A percentile compares a stretch with the other conserved stretches of the same genome.
Evolutionary conservation across 1,140 invertebrate species (phyloP).

Genomic region (Habropoda laboriosa): DNA sequence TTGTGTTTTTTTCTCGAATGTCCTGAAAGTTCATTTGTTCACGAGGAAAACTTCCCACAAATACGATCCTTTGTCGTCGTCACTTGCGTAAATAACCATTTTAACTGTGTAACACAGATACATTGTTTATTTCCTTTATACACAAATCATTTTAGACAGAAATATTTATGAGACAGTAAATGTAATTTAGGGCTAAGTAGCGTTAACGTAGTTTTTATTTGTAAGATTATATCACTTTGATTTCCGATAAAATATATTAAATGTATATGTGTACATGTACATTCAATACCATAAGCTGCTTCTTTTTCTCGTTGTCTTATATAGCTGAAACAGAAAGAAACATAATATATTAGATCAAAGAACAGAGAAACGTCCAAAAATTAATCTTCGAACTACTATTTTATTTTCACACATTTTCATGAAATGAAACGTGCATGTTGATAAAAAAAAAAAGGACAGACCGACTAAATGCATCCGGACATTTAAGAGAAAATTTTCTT

Average conservation of each 20-base stretch:
- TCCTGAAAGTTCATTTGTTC: not conserved
- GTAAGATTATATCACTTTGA: constrained; percentile 73
- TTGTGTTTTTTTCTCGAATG: constrained; percentile 2
- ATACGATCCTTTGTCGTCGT: not conserved
- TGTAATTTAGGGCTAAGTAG: constrained; percentile 66
- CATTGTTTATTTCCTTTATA: constrained; percentile 50
- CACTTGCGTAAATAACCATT: constrained; percentile 59
- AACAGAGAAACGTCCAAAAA: no score
- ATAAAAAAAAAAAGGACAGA: no score
- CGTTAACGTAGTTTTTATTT: constrained; percentile 67
- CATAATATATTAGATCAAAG: not conserved
- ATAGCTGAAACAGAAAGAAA: not conserved
- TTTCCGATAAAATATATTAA: constrained; percentile 72
- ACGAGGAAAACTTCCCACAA: not conserved
- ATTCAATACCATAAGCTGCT: constrained; percentile 32
- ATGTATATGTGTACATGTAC: constrained; percentile 55
- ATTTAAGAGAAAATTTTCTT: not conserved
- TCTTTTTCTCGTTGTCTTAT: not conserved
- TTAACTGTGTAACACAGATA: constrained; percentile 53
- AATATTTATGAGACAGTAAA: constrained; percentile 71
- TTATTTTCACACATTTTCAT: no score
- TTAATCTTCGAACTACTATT: no score
- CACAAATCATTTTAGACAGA: constrained; percentile 58
- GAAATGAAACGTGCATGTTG: no score
- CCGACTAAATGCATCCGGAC: not conserved